A percentile compares a stretch with the other conserved stretches of the same genome.
Conservation (phyloP, 1,140 invertebrate genomes). For the Thalassaphorura encarpata region DNA sequence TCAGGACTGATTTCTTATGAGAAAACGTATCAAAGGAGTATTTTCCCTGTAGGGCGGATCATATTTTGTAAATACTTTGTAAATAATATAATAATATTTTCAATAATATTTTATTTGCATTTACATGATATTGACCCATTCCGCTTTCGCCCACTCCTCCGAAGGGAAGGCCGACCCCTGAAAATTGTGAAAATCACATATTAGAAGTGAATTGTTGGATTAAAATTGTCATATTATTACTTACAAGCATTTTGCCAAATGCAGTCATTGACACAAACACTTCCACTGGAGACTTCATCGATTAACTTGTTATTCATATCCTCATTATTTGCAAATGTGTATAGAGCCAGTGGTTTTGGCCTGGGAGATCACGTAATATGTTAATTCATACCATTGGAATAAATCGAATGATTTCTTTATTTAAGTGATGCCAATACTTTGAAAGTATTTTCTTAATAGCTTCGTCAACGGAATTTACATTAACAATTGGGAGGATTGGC, state of each 20-base stretch:
- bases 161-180: constrained; percentile 66
- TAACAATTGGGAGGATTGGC: constrained; percentile 30
- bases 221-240: constrained; percentile 2
- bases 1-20: constrained; percentile 43
- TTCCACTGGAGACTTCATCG: constrained; percentile 53
- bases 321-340: constrained; percentile 70
- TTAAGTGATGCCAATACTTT: too few species aligned
- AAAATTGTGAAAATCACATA: neutral
- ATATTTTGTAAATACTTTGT: neutral
- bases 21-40: constrained; percentile 83
- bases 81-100: neutral
- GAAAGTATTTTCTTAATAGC: constrained; percentile 72
- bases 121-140: constrained; percentile 88
- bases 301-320: constrained; percentile 60
- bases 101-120: constrained; percentile 40
- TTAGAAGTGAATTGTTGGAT: too few species aligned
- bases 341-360: constrained; percentile 65
- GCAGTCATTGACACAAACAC: constrained; percentile 33
- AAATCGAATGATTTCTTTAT: neutral
- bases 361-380: neutral
- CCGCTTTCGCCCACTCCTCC: constrained; percentile 80
- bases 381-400: neutral
- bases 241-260: constrained; percentile 22
- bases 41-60: constrained; percentile 60
- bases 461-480: constrained; percentile 60